phyloP scores from a whole-genome alignment of 2,113 vertebrate species.

The Psittacus erithacus region DNA sequence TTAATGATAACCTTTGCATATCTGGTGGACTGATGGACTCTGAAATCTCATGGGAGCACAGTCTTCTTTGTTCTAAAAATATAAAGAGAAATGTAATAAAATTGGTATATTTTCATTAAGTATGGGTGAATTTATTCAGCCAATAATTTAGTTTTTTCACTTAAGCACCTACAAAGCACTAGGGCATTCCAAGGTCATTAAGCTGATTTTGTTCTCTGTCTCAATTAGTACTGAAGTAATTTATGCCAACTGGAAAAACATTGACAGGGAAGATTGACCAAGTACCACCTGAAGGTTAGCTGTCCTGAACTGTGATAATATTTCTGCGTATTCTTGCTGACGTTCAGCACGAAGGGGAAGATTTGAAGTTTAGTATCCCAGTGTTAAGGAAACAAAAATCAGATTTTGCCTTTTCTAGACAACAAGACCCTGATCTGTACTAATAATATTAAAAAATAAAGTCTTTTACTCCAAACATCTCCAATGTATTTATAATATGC shows the following conservation, averaged over 20 bases:
- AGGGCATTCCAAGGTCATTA: not conserved
- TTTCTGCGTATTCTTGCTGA: not conserved
- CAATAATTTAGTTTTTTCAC: not conserved
- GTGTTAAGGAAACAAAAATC: not conserved
- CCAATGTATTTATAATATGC: not conserved
- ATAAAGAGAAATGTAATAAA: accelerated
- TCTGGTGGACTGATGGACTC: not conserved
- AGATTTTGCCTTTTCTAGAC: not conserved
- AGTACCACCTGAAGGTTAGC: not conserved
- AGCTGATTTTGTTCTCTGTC: not conserved
- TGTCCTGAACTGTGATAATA: not conserved
- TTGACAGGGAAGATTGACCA: not conserved
- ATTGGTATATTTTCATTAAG: not conserved
- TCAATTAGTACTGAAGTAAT: not conserved
- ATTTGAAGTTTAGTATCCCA: not conserved
- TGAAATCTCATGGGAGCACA: not conserved
- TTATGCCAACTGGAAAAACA: not conserved
- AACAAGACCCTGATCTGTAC: not conserved
- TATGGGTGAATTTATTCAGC: not conserved
- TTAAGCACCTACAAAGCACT: not conserved
- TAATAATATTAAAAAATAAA: not conserved
- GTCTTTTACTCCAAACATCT: not conserved
- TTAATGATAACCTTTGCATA: not conserved
- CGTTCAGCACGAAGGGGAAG: not conserved
- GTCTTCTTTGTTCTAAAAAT: not conserved